Conservation (phyloP, 2,888 invertebrate species). For the Morinoia aosen region DNA sequence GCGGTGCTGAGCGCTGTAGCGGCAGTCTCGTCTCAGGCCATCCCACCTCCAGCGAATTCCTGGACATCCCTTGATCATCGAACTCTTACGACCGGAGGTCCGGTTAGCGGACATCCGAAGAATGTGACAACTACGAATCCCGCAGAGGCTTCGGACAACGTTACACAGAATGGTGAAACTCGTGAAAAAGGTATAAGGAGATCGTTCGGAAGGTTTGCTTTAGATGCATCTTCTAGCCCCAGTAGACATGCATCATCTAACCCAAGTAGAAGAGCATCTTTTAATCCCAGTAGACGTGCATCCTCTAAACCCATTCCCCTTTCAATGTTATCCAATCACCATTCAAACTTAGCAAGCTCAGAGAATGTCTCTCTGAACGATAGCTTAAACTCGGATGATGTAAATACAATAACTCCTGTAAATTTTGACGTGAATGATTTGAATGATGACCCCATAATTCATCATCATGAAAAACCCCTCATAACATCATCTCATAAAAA, state of each 20-base stretch:
- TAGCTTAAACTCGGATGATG: not conserved
- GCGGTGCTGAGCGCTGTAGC: not conserved
- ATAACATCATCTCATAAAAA: not conserved
- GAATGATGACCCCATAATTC: not conserved
- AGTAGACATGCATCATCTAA: conserved; percentile 20
- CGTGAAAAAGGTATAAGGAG: not conserved
- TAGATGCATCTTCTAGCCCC: not conserved
- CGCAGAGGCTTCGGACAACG: not conserved
- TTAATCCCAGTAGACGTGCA: conserved; percentile 10
- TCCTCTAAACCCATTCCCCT: not conserved
- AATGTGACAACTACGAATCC: not conserved
- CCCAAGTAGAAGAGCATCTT: not conserved
- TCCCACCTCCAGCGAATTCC: not conserved
- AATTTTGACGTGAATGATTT: conserved; percentile 34
- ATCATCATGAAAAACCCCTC: not conserved
- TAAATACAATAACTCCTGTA: not conserved
- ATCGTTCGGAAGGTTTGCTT: too few relatives aligned
- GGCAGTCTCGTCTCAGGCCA: not conserved
- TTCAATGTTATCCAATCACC: not conserved
- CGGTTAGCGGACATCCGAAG: not conserved
- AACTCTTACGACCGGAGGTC: conserved; percentile 1
- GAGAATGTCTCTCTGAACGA: not conserved
- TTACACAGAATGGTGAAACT: not conserved
- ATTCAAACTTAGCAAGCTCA: not conserved
- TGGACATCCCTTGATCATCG: not conserved